These are phyloP conservation scores for Vireo altiloquus DNA, from an alignment of 2,113 vertebrate species.

Conservation along the genomic window DNA sequence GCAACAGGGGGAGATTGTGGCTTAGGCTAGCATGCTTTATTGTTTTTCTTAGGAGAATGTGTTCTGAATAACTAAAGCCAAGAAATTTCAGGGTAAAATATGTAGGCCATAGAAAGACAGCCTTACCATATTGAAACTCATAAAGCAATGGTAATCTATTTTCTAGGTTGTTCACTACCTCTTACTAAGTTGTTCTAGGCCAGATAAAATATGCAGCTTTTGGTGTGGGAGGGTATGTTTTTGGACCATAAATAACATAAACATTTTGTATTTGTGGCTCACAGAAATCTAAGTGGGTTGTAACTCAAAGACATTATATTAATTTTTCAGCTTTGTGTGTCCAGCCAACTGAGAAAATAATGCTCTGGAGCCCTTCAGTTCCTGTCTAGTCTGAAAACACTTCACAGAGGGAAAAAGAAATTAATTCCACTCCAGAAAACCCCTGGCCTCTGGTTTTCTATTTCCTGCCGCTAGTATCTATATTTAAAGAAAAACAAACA, in stretches of 20 bases:
- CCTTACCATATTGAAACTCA: background rate
- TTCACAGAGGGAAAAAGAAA: background rate
- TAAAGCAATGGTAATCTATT: background rate
- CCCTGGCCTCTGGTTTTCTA: background rate
- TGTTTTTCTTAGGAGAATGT: background rate
- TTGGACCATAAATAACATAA: background rate
- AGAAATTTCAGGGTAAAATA: background rate
- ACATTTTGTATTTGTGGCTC: background rate
- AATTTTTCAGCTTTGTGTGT: background rate
- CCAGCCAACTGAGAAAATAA: background rate
- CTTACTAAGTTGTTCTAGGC: background rate
- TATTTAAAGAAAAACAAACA: background rate
- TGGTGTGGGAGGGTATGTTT: rapidly evolving
- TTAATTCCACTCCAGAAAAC: background rate
- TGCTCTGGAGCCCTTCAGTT: background rate
- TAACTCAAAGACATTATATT: background rate
- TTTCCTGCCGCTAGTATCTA: background rate
- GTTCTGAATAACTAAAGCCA: background rate
- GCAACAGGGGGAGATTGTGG: background rate
- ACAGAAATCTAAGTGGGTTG: background rate
- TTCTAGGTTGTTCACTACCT: background rate
- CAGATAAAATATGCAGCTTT: background rate
- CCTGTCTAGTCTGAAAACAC: background rate
- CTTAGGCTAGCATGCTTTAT: background rate
- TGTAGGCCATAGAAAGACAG: background rate